These are phyloP conservation scores for Tetheella fluctuosa DNA, from an alignment of 2,888 invertebrate genomes.

Conservation along the genomic window DNA sequence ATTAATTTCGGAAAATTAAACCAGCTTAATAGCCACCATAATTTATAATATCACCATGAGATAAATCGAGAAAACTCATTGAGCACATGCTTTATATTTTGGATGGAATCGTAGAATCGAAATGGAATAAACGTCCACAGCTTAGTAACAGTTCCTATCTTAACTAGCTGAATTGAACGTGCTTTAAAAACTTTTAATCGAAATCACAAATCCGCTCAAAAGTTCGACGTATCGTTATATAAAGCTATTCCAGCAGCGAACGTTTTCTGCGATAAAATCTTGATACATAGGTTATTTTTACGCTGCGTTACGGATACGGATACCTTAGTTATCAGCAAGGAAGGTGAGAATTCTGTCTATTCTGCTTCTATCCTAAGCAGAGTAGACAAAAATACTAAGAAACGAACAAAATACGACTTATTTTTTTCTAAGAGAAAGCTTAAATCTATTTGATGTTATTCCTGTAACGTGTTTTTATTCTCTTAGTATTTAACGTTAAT, in stretches of 20 bases:
- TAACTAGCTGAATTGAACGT: conserved; percentile 26
- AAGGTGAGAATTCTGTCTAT: conserved; percentile 3
- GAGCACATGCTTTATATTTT: not conserved
- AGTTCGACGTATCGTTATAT: conserved; percentile 20
- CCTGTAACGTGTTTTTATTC: not conserved
- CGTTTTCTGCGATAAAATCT: conserved; percentile 2
- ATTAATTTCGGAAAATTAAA: no score
- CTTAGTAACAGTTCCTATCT: conserved; percentile 24
- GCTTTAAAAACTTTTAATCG: conserved; percentile 33
- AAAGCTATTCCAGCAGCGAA: conserved; percentile 25
- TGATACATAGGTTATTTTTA: conserved; percentile 7
- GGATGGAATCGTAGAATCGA: not conserved
- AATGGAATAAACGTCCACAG: not conserved
- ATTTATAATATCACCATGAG: not conserved
- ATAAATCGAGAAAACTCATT: not conserved
- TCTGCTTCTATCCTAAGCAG: not conserved
- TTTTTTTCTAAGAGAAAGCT: not conserved
- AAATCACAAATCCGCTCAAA: conserved; percentile 29
- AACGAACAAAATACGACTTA: no score
- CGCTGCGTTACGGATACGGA: not conserved
- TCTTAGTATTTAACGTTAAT: not conserved
- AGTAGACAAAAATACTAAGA: no score
- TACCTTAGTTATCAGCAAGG: not conserved
- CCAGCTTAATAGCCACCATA: not conserved
- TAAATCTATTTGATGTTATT: not conserved